Evolutionary conservation across 35 echinoderm and acorn worm species (phyloP), one percentile per base, ranked within the genome.

Genomic region (Heliocidaris erythrogramma): DNA sequence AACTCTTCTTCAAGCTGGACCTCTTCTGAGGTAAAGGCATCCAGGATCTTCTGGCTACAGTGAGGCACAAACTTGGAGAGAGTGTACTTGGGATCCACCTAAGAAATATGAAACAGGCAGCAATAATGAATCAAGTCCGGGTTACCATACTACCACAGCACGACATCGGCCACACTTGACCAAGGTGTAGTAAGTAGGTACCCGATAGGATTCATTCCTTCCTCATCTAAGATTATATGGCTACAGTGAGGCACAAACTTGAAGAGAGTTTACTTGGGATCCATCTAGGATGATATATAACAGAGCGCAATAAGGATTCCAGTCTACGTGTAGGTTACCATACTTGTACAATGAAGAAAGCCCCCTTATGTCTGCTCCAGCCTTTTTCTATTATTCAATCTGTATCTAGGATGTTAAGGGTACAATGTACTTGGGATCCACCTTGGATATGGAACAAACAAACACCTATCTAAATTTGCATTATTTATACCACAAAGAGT

Each of bases 221-320:
- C n/a, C n/a, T n/a, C n/a, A n/a, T n/a, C 94, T 24, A 96, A 50
- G 32, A 97, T 32, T 21, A 95, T 94, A 13, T 90, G 49, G 29
- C 96, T 96, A 85, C 98, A 97, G n/a, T 96, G 94, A 48, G 96
- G 98, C 31, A 99, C 27, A 48, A n/a, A 94, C 96, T 97, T 99
- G 86, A 49, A 87, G 71, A 97, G 65, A 4, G 94, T 88, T 7
- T 94, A 52, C 29, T 87, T 86, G 29, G 98, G 94, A 85, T 96
- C 96, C 8, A 96, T 95, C 96, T 97, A 78, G 48, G 9, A n/a
- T n/a, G n/a, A n/a, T n/a, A n/a, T n/a, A n/a, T n/a, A n/a, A n/a
- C n/a, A n/a, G n/a, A n/a, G n/a, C n/a, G n/a, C n/a, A n/a, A n/a
- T n/a, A n/a, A n/a, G n/a, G n/a, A n/a, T n/a, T n/a, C n/a, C n/a